Evolutionary conservation across 2,888 invertebrate genomes (phyloP).

Genomic region (Beris chalybata): DNA sequence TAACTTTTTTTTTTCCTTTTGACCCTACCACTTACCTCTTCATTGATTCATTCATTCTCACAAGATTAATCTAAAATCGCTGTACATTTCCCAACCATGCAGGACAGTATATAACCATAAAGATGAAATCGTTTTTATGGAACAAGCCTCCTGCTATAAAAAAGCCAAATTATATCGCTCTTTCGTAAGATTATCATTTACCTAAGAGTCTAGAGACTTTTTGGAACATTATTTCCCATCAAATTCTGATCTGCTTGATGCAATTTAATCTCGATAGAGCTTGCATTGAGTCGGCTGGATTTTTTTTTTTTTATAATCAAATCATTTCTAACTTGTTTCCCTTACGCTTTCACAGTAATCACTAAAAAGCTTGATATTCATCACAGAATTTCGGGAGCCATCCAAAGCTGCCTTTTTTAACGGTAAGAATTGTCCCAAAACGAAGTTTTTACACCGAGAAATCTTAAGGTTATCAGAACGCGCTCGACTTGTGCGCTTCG

Average conservation of each 20-base stretch:
- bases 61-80: not conserved
- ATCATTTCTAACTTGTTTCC: conserved; percentile 9
- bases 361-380: no score
- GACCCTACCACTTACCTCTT: no score
- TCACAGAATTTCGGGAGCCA: no score
- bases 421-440: no score
- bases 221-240: conserved; percentile 9
- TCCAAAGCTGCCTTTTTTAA: no score
- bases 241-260: not conserved
- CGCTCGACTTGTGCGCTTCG: not conserved
- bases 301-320: no score
- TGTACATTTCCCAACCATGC: not conserved
- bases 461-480: no score
- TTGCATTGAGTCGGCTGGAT: no score
- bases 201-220: conserved; percentile 23
- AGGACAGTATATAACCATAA: conserved; percentile 26
- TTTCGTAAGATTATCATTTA: conserved; percentile 12
- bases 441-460: no score
- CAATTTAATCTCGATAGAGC: no score
- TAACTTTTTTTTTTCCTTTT: no score
- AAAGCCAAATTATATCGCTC: conserved; percentile 24
- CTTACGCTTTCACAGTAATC: not conserved
- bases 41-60: no score
- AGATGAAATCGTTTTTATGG: conserved; percentile 5
- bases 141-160: conserved; percentile 31